Percentiles rank a stretch among this genome's conserved stretches.
Conservation (phyloP, 1,140 invertebrate genomes). For the Trachelipus rathkii region DNA sequence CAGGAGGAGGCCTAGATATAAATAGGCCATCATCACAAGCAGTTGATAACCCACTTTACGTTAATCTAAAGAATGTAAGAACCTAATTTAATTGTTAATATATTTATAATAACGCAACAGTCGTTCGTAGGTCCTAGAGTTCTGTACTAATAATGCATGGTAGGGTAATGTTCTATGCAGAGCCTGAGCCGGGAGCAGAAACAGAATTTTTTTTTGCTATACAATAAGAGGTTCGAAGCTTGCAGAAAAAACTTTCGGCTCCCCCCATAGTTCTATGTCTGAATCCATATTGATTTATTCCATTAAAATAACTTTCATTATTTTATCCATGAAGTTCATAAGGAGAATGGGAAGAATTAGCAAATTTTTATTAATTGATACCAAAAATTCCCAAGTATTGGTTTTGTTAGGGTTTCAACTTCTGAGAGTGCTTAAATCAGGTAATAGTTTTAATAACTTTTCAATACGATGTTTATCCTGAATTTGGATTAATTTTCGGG, state of each 20-base stretch:
- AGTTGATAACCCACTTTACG: slow-evolving; percentile 45
- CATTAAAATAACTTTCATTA: neutral
- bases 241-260: too few species aligned
- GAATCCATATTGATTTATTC: neutral
- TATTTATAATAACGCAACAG: neutral
- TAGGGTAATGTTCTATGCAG: neutral
- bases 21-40: slow-evolving; percentile 41
- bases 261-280: too few species aligned
- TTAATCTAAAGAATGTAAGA: slow-evolving; percentile 44
- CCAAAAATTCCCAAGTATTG: too few species aligned
- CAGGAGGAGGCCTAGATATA: slow-evolving; percentile 33
- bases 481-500: too few species aligned
- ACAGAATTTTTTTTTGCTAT: too few species aligned
- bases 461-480: too few species aligned
- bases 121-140: neutral
- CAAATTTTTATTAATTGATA: too few species aligned
- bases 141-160: neutral
- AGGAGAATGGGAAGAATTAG: neutral
- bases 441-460: too few species aligned
- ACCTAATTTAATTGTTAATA: neutral
- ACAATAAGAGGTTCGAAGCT: too few species aligned
- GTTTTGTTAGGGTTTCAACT: too few species aligned
- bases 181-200: too few species aligned
- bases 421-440: too few species aligned
- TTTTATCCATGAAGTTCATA: neutral